These are phyloP conservation scores for Rhincodon typus DNA, from an alignment of 2,797 vertebrate species.

Conservation along the genomic window DNA sequence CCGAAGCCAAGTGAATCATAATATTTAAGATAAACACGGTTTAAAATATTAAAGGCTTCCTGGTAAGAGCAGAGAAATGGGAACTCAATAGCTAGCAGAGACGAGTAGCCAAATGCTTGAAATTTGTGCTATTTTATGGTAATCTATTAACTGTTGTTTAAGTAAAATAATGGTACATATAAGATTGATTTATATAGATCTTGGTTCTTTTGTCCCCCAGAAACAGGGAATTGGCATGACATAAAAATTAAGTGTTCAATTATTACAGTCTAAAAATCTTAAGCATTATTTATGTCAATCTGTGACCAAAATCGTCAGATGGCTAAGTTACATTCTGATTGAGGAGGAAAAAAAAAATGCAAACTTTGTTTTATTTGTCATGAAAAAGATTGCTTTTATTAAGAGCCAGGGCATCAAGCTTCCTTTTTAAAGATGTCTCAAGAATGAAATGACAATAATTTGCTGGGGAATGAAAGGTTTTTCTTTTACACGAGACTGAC, in stretches of 20 bases:
- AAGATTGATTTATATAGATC: not conserved
- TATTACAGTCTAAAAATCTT: not conserved
- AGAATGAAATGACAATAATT: conserved; percentile 97
- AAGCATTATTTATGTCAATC: not conserved
- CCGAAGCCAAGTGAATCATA: not conserved
- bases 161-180: not conserved
- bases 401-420: no score
- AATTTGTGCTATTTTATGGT: not conserved
- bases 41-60: not conserved
- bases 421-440: conserved; percentile 39
- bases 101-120: not conserved
- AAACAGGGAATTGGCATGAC: not conserved
- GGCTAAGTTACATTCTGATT: not conserved
- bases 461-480: conserved; percentile 86
- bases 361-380: not conserved
- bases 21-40: not conserved
- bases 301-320: not conserved
- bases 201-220: not conserved
- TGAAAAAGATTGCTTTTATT: not conserved
- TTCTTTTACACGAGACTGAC: conserved; percentile 94
- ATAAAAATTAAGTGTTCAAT: not conserved
- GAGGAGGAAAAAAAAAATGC: not conserved
- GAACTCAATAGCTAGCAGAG: not conserved
- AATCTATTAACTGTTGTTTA: not conserved
- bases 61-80: not conserved